Conservation (phyloP, 2,113 vertebrate species). For the Coracopsis vasa region DNA sequence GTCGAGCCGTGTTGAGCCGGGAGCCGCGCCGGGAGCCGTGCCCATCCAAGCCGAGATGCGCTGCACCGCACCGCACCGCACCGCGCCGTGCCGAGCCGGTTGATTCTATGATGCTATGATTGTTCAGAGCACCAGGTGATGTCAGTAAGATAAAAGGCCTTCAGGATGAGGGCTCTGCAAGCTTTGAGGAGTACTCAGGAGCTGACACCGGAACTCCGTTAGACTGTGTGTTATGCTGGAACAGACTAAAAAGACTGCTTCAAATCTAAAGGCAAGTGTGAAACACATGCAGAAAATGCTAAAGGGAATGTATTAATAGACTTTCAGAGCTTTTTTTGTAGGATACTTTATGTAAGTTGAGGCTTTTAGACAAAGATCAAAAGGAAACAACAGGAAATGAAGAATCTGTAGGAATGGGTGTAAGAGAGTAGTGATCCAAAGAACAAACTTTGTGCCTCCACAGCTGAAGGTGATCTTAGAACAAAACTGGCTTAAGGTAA, state of each 20-base stretch:
- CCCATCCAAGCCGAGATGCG: neutral
- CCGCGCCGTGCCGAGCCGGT: no score
- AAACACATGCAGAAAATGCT: neutral
- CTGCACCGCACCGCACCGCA: no score
- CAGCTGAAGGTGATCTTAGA: neutral
- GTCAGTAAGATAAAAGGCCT: neutral
- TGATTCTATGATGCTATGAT: neutral
- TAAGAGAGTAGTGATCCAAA: neutral
- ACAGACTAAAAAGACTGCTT: neutral
- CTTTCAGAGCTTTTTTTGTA: neutral
- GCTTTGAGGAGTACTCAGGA: neutral
- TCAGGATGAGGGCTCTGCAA: neutral
- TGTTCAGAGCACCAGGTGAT: neutral
- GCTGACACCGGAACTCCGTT: neutral
- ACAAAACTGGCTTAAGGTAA: neutral
- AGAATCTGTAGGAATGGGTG: neutral
- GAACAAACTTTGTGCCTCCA: neutral
- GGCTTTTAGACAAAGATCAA: neutral
- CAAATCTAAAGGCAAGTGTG: neutral
- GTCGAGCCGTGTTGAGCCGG: fast-evolving
- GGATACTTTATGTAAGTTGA: neutral
- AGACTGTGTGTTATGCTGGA: neutral
- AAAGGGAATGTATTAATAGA: neutral
- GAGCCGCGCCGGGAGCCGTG: no score
- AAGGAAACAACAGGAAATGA: neutral